Base-by-base conservation (phyloP, 2,888 invertebrate genomes). In the Ophion ellenae region DNA sequence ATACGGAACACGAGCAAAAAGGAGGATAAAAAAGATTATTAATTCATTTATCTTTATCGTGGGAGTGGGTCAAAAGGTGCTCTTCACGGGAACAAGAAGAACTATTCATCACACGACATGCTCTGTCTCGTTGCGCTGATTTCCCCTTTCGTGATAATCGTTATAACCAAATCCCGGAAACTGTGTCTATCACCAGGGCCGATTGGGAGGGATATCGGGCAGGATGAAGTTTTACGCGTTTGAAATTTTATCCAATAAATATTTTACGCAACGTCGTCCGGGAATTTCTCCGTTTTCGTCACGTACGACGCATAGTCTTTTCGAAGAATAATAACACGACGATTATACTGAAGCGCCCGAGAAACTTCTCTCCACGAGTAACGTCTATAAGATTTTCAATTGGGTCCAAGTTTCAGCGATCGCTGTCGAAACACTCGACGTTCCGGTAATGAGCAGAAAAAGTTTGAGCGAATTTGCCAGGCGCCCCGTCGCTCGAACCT, bases 21-120 rank as follows among this genome's bases (percentile, higher is more conserved):
- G 17, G 28, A 28, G 53, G 20, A 64, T 20, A 81, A 81, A 80
- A 80, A 86, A 90, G 80, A 75, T 74, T 64, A 85, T 77, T 85
- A 88, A 86, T 87, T 88, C 77, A 85, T 71, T 83, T 78, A 75
- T 82, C 81, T 85, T 88, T 91, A 91, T 90, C 90, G 82, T 57
- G 59, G 20, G 82, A 83, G 82, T 77, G 85, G 88, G 87, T 89
- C 89, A 90, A 86, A 83, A 88, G 88, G 85, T 87, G 85, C 79
- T 89, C 69, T 64, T 74, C 74, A 70, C 74, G 74, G 70, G 86
- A 66, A 89, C 88, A 89, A 85, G 70, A 88, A 85, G 75, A 57
- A 67, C 84, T 79, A 86, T 88, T 88, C 83, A 74, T 81, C 45
- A 32, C 7, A 20, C 63, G 20, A 59, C 32, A 17, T 6, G 14